Base-by-base conservation (phyloP, 2,888 invertebrate species). In the Sminthurides aquaticus region DNA sequence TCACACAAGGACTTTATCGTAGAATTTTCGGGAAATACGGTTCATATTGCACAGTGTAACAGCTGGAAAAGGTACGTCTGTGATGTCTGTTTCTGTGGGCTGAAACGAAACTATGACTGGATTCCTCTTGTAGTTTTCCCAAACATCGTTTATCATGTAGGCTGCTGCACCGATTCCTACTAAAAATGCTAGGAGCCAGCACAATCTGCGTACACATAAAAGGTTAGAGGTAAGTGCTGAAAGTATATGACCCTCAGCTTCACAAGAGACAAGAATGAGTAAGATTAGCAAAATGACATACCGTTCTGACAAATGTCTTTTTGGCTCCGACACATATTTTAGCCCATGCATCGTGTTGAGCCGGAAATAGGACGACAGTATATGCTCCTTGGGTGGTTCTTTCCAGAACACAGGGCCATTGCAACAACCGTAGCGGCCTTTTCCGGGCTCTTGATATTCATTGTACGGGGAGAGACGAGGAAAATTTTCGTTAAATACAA, bases 21-120 rank as follows among this genome's bases (percentile, higher is more conserved):
- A 25, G 11, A 61, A 61, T 3, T 27, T 49, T 27, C 52, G 49
- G 1, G 64, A 27, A 29, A 64, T 28, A 3, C 57, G 20, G 56
- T 72, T 74, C 62, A 72, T 70, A 55, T 72, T 74, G 34, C 73
- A 74, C 48, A 74, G 67, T 0, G 73, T 74, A 11, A 73, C 65
- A 3, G 73, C 71, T 1, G 71, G 71, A 63, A 69, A 73, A 1
- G 73, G 71, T 24, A 73, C 52, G 22, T 68, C 64, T 24, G 67
- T 64, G 18, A 72, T 65, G 24, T 66, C 59, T 3, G 66, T 67
- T 56, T 71, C 70, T 1, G 61, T 52, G 0, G 70, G 60, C 52
- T 70, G 64, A 62, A 74, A 72, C 1, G 71, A 64, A 1, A 72
- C 67, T 8, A 74, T 64, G 18, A 74, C 71, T 0, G 74, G 74